A percentile compares a stretch with the other conserved stretches of the same genome.
Conservation (phyloP, 2,888 invertebrate genomes). For the Seira ritae region DNA sequence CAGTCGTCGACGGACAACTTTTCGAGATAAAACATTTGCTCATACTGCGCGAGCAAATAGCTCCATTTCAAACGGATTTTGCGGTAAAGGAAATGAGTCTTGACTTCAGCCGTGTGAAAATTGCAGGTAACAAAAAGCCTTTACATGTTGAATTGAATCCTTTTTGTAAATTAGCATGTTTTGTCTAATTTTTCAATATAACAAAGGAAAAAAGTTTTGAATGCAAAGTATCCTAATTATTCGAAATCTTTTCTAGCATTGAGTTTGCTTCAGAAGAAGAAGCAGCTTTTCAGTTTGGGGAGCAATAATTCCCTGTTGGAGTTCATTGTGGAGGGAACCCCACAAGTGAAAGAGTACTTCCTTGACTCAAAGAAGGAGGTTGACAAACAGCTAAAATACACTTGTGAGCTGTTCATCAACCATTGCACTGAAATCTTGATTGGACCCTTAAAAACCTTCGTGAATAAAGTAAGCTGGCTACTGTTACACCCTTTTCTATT, state of each 20-base stretch:
- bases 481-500: not conserved
- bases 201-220: slow-evolving; percentile 1
- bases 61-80: slow-evolving; percentile 97
- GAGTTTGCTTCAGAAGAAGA: slow-evolving; percentile 81
- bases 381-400: slow-evolving; percentile 91
- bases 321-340: slow-evolving; percentile 94
- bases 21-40: slow-evolving; percentile 98
- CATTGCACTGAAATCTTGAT: slow-evolving; percentile 86
- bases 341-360: slow-evolving; percentile 93
- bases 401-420: slow-evolving; percentile 92
- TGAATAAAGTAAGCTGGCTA: slow-evolving; percentile 82
- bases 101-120: slow-evolving; percentile 95
- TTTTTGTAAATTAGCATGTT: slow-evolving; percentile 25
- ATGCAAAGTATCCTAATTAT: not conserved
- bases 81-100: slow-evolving; percentile 94
- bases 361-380: slow-evolving; percentile 97
- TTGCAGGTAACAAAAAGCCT: slow-evolving; percentile 80
- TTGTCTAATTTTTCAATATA: slow-evolving; percentile 16
- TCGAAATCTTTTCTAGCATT: slow-evolving; percentile 75
- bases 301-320: slow-evolving; percentile 95
- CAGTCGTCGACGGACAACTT: slow-evolving; percentile 93
- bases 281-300: slow-evolving; percentile 89
- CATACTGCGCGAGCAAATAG: slow-evolving; percentile 97
- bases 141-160: slow-evolving; percentile 47
- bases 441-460: slow-evolving; percentile 84